Percentiles rank a stretch among this genome's conserved stretches.
Evolutionary conservation across 2,888 invertebrate species (phyloP).

Genomic region (Galerucella nymphaeae): DNA sequence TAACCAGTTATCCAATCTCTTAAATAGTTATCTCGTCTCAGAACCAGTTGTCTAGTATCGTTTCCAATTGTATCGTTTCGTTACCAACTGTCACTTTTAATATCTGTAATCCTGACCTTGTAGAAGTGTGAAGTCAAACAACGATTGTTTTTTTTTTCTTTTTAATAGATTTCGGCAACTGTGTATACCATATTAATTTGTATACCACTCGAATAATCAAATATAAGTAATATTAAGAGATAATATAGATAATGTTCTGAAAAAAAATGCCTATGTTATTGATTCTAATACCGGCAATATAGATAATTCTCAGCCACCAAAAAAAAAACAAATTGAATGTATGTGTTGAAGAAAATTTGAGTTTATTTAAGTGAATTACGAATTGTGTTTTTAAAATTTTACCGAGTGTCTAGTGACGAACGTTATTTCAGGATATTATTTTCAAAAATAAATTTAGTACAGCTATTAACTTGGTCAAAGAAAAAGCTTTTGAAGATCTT

Average conservation of each 20-base stretch:
- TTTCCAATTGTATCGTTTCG: too few species aligned
- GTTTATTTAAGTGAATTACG: not conserved
- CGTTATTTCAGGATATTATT: not conserved
- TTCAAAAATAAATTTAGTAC: not conserved
- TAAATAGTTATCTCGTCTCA: too few species aligned
- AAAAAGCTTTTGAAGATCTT: too few species aligned
- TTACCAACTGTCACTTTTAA: too few species aligned
- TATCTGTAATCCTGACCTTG: not conserved
- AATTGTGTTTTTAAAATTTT: not conserved
- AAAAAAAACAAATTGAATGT: conserved; percentile 1
- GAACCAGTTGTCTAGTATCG: too few species aligned
- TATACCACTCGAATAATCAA: conserved; percentile 1
- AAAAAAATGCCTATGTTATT: conserved; percentile 4
- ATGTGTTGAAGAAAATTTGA: not conserved
- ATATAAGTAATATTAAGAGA: not conserved
- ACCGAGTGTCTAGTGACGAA: too few species aligned
- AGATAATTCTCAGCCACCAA: not conserved
- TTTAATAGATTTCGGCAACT: not conserved
- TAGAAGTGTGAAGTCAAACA: not conserved
- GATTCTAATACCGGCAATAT: not conserved
- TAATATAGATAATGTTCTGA: conserved; percentile 14
- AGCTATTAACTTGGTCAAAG: too few species aligned
- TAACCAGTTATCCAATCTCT: too few species aligned
- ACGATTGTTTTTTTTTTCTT: not conserved
- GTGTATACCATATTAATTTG: not conserved